These are phyloP conservation scores for Galaxea fascicularis DNA, from an alignment of 92 coral and sea anemone genomes.

Conservation along the genomic window DNA sequence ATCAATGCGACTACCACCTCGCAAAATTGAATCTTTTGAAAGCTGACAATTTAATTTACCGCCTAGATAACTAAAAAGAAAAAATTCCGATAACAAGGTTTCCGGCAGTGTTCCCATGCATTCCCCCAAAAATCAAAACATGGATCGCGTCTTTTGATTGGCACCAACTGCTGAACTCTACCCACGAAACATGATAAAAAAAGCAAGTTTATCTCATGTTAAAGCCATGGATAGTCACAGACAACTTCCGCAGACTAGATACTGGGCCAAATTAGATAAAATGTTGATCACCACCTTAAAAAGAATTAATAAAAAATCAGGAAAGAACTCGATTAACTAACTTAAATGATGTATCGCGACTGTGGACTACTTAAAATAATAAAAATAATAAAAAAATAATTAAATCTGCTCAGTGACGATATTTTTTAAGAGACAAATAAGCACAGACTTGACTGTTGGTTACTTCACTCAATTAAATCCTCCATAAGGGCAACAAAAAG, in stretches of 20 bases:
- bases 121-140: not conserved
- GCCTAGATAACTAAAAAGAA: not conserved
- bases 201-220: too few species aligned
- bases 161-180: not conserved
- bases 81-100: not conserved
- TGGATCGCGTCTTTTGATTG: not conserved
- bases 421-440: too few species aligned
- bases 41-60: not conserved
- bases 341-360: too few species aligned
- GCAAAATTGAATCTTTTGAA: not conserved
- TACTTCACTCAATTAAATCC: too few species aligned
- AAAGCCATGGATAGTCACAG: not conserved
- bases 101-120: not conserved
- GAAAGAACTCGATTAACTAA: too few species aligned
- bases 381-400: too few species aligned
- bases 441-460: too few species aligned
- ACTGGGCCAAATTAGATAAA: not conserved
- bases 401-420: too few species aligned
- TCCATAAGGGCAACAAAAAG: too few species aligned
- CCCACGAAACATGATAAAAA: too few species aligned
- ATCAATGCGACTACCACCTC: constrained; percentile 6
- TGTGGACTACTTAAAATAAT: too few species aligned
- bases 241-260: not conserved
- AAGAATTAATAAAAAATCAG: too few species aligned
- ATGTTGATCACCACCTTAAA: not conserved